A percentile compares a stretch with the other conserved stretches of the same genome.
Conservation (phyloP, 2,888 invertebrate species). For the Drosophila austrosaltans region DNA sequence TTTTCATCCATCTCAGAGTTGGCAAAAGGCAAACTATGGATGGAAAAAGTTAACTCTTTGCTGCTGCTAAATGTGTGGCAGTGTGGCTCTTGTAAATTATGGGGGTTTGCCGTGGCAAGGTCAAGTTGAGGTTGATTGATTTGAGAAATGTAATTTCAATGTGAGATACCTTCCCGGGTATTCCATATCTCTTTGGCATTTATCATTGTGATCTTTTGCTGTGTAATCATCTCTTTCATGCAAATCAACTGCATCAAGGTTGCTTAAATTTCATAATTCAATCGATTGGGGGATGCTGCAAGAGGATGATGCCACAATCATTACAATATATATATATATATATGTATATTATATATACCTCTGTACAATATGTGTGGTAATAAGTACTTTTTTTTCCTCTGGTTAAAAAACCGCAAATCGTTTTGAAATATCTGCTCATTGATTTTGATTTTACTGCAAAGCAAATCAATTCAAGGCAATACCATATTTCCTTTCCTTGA, state of each 20-base stretch:
- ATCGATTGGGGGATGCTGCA: background rate
- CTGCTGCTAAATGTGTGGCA: slow-evolving; percentile 21
- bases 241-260: slow-evolving; percentile 41
- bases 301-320: background rate
- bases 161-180: background rate
- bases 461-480: slow-evolving; percentile 46
- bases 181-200: background rate
- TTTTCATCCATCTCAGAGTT: background rate
- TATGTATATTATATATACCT: background rate
- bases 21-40: slow-evolving; percentile 5
- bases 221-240: background rate
- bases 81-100: slow-evolving; percentile 50
- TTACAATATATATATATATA: background rate
- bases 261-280: slow-evolving; percentile 32
- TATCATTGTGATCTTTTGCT: slow-evolving; percentile 7
- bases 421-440: slow-evolving; percentile 19
- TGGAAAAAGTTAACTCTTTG: slow-evolving; percentile 34
- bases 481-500: background rate
- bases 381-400: slow-evolving; percentile 30
- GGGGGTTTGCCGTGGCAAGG: slow-evolving; percentile 58
- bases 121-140: slow-evolving; percentile 73
- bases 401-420: slow-evolving; percentile 46
- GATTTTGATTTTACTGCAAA: slow-evolving; percentile 25
- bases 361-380: slow-evolving; percentile 24
- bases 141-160: slow-evolving; percentile 64